phyloP scores from a whole-genome alignment of 1,140 invertebrate genomes.

The Temnothorax nylanderi region DNA sequence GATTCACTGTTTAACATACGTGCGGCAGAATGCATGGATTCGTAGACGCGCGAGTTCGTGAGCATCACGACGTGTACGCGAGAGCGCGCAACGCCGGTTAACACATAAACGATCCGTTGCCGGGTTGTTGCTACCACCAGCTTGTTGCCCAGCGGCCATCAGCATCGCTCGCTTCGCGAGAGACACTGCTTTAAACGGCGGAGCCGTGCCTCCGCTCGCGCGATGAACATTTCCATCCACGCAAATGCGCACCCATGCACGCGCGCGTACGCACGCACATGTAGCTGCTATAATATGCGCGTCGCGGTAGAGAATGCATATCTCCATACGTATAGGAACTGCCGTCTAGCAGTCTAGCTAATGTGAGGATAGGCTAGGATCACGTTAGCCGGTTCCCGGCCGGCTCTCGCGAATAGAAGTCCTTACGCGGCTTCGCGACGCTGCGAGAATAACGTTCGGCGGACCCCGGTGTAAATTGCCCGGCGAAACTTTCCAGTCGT shows the following conservation, averaged over 20 bases:
- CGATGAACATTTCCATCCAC: conserved; percentile 63
- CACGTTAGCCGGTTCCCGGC: conserved; percentile 48
- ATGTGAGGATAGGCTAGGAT: conserved; percentile 65
- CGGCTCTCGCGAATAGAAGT: conserved; percentile 1
- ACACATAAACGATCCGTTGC: conserved; percentile 68
- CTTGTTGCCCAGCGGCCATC: conserved; percentile 68
- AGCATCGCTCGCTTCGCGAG: conserved; percentile 54
- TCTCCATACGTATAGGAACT: conserved; percentile 63
- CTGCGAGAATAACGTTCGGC: conserved; percentile 59
- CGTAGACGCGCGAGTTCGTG: conserved; percentile 52
- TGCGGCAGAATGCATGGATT: conserved; percentile 65
- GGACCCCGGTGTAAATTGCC: conserved; percentile 61
- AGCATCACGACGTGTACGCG: neutral
- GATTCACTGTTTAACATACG: conserved; percentile 61
- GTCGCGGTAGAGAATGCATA: conserved; percentile 56
- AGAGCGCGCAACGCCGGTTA: conserved; percentile 36
- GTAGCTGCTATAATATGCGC: neutral
- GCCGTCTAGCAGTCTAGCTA: conserved; percentile 26
- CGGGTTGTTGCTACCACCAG: conserved; percentile 69
- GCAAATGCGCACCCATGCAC: conserved; percentile 8
- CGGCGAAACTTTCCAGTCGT: conserved; percentile 67
- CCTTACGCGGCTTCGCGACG: conserved; percentile 22
- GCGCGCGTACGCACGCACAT: neutral
- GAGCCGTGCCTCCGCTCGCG: conserved; percentile 1
- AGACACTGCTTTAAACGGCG: conserved; percentile 62